phyloP scores from a whole-genome alignment of 1,140 invertebrate species.

The Drosophila teissieri region DNA sequence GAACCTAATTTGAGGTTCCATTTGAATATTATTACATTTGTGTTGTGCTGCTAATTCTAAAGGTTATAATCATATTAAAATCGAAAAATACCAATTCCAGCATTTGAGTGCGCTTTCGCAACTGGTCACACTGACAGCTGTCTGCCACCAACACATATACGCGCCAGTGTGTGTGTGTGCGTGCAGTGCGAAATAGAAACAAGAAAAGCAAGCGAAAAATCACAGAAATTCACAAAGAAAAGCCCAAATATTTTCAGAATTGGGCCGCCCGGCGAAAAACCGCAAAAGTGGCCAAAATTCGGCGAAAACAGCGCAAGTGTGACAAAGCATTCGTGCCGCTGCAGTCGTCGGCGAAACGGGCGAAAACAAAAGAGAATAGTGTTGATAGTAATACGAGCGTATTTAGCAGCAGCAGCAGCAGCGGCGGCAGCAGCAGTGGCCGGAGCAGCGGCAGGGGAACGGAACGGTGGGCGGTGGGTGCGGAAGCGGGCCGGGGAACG shows the following conservation, averaged over 20 bases:
- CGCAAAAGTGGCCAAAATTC: conserved; percentile 79
- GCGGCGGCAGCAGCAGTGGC: conserved; percentile 24
- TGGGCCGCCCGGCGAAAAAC: conserved; percentile 12
- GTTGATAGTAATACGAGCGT: conserved; percentile 77
- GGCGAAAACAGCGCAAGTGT: conserved; percentile 79
- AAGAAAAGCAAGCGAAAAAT: conserved; percentile 47
- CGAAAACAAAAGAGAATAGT: conserved; percentile 80
- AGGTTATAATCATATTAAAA: neutral
- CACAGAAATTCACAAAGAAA: conserved; percentile 33
- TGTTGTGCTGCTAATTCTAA: too few species aligned
- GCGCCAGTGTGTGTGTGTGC: conserved; percentile 18
- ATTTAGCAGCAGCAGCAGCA: conserved; percentile 60
- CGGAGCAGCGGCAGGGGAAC: conserved; percentile 20
- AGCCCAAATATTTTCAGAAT: conserved; percentile 31
- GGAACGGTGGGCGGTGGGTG: conserved; percentile 26
- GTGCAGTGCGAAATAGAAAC: conserved; percentile 34
- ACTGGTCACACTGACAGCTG: conserved; percentile 27
- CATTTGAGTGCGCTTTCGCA: neutral
- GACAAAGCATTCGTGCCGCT: conserved; percentile 72
- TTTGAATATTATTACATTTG: too few species aligned
- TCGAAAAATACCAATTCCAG: neutral
- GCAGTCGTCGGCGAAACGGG: conserved; percentile 68
- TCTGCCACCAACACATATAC: conserved; percentile 12
- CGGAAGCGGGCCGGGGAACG: conserved; percentile 67
- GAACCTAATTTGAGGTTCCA: too few species aligned